These are phyloP conservation scores for Subanguina moxae DNA, from an alignment of 1,140 invertebrate species.

Conservation along the genomic window DNA sequence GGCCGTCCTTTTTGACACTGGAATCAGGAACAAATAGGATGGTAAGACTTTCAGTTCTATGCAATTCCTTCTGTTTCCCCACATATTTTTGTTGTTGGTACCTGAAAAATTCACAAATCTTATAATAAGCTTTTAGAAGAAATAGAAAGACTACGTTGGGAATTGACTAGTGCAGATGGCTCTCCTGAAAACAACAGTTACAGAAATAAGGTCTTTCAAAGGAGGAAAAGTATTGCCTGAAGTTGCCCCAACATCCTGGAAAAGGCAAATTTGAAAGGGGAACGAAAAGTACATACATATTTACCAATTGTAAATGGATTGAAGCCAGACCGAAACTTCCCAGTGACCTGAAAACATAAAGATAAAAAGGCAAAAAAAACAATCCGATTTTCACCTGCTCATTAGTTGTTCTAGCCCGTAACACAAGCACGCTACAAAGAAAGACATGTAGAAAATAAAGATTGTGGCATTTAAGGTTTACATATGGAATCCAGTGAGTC, in stretches of 20 bases:
- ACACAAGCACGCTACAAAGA: constrained; percentile 93
- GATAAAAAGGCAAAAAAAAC: not conserved
- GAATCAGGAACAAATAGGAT: constrained; percentile 41
- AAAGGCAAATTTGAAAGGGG: too few relatives aligned
- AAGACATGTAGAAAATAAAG: constrained; percentile 61
- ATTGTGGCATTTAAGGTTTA: too few relatives aligned
- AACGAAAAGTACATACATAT: too few relatives aligned
- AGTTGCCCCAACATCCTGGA: constrained; percentile 32
- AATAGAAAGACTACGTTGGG: constrained; percentile 29
- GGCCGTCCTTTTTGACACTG: constrained; percentile 36
- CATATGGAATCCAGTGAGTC: constrained; percentile 89
- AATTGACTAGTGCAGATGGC: constrained; percentile 46
- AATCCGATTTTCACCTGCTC: constrained; percentile 72
- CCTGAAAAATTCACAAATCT: constrained; percentile 19
- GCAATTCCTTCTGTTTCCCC: constrained; percentile 19
- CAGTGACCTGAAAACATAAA: constrained; percentile 48
- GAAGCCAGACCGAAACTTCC: constrained; percentile 57
- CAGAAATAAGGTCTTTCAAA: too few relatives aligned
- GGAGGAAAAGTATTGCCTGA: too few relatives aligned
- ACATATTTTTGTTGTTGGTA: constrained; percentile 26
- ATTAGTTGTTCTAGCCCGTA: constrained; percentile 96
- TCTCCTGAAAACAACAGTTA: too few relatives aligned
- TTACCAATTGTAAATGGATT: constrained; percentile 55
- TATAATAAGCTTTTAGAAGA: constrained; percentile 1
- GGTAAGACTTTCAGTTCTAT: constrained; percentile 25